Conservation (phyloP, 2,888 invertebrate species). For the Pseudeuparius sepicola region DNA sequence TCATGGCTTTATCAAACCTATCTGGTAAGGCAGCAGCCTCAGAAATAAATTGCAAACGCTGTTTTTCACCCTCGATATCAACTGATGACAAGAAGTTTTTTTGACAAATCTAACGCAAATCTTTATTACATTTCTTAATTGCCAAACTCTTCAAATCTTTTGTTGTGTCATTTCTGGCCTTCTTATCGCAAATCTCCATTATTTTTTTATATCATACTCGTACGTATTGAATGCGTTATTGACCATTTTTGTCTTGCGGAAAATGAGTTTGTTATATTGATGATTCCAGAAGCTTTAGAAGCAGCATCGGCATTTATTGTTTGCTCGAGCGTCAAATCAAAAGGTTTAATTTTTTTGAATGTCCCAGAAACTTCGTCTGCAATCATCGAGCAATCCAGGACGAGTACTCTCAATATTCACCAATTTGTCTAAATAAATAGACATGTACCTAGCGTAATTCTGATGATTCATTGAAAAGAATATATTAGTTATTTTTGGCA, state of each 20-base stretch:
- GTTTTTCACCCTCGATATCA: slow-evolving; percentile 23
- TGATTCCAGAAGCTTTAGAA: slow-evolving; percentile 22
- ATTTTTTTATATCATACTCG: slow-evolving; percentile 18
- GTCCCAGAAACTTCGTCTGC: slow-evolving; percentile 15
- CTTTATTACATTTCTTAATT: slow-evolving; percentile 20
- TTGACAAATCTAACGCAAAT: slow-evolving; percentile 20
- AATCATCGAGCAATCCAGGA: slow-evolving; percentile 18
- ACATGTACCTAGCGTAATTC: slow-evolving; percentile 20
- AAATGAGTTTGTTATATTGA: slow-evolving; percentile 23
- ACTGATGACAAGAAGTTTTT: slow-evolving; percentile 24
- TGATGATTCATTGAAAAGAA: slow-evolving; percentile 20
- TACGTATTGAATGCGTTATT: slow-evolving; percentile 21
- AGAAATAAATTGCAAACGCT: slow-evolving; percentile 21
- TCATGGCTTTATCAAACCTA: slow-evolving; percentile 26
- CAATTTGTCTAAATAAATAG: slow-evolving; percentile 20
- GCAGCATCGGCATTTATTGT: too few species aligned
- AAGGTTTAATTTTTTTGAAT: slow-evolving; percentile 17
- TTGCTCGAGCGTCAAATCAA: slow-evolving; percentile 23
- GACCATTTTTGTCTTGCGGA: too few species aligned
- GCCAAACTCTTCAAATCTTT: slow-evolving; percentile 19
- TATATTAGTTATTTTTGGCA: slow-evolving; percentile 20
- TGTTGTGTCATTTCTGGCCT: slow-evolving; percentile 22
- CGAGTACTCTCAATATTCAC: slow-evolving; percentile 19
- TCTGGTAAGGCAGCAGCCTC: slow-evolving; percentile 20
- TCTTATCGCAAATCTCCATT: too few species aligned